Evolutionary conservation across 2,797 vertebrate genomes (phyloP).

Genomic region (Steatocranus sp.): DNA sequence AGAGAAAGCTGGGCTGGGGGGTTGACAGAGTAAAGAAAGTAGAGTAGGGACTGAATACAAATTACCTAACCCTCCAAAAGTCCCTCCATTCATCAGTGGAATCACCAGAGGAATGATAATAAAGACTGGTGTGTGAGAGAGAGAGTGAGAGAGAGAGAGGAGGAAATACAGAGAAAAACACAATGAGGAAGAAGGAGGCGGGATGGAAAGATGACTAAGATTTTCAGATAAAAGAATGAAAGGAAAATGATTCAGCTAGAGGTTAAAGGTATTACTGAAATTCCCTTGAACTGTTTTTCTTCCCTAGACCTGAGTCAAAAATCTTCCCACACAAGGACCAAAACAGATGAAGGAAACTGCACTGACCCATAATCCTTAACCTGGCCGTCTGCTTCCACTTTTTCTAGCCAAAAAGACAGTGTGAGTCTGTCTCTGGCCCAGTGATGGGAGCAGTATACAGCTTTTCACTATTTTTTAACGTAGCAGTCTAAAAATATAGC

Average conservation of each 20-base stretch:
- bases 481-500: neutral
- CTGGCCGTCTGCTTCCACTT: neutral
- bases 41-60: conserved; percentile 50
- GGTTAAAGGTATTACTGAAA: neutral
- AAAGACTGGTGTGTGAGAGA: neutral
- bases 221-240: neutral
- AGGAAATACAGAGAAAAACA: neutral
- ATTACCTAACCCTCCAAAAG: conserved; percentile 30
- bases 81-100: conserved; percentile 38
- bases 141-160: neutral
- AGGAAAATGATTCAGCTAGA: neutral
- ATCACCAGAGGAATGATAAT: conserved; percentile 34
- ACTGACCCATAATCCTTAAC: conserved; percentile 17
- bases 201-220: neutral
- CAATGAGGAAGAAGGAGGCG: neutral
- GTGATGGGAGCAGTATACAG: neutral
- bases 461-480: neutral
- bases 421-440: neutral
- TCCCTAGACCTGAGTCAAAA: neutral
- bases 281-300: neutral
- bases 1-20: neutral
- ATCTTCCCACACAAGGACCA: neutral
- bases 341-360: conserved; percentile 23
- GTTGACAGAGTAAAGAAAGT: neutral
- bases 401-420: neutral